These are phyloP conservation scores for Archivesica marissinica DNA, from an alignment of 1,140 invertebrate genomes.

Conservation along the genomic window DNA sequence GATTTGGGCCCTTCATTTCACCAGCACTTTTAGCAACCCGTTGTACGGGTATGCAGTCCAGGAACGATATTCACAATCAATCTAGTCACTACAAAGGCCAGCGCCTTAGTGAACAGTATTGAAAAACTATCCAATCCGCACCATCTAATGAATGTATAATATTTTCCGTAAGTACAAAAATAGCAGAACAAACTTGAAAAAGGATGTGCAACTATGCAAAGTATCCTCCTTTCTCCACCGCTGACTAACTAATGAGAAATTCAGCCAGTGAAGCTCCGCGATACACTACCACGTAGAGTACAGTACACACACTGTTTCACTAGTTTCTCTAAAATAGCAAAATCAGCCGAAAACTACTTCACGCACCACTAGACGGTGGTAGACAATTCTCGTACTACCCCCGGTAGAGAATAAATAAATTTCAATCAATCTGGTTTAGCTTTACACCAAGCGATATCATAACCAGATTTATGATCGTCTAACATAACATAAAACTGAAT, in stretches of 20 bases:
- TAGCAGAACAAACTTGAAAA: slow-evolving; percentile 10
- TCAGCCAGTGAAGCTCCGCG: slow-evolving; percentile 2
- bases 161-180: slow-evolving; percentile 13
- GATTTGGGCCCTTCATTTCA: slow-evolving; percentile 16
- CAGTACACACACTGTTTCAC: background rate
- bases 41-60: background rate
- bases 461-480: slow-evolving; percentile 23
- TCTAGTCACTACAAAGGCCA: background rate
- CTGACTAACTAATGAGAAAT: slow-evolving; percentile 41
- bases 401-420: slow-evolving; percentile 12
- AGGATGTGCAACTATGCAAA: background rate
- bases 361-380: slow-evolving; percentile 32
- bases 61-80: background rate
- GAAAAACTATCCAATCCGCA: background rate
- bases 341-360: slow-evolving; percentile 39
- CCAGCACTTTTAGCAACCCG: background rate
- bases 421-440: slow-evolving; percentile 13
- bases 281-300: slow-evolving; percentile 1
- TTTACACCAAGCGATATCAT: background rate
- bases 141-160: background rate
- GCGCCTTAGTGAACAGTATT: background rate
- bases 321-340: slow-evolving; percentile 50
- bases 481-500: slow-evolving; percentile 3
- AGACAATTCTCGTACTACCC: slow-evolving; percentile 26
- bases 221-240: background rate